A percentile compares a stretch with the other conserved stretches of the same genome.
These are phyloP conservation scores for Sympetrum striolatum DNA, from an alignment of 2,888 invertebrate genomes.

Conservation along the genomic window DNA sequence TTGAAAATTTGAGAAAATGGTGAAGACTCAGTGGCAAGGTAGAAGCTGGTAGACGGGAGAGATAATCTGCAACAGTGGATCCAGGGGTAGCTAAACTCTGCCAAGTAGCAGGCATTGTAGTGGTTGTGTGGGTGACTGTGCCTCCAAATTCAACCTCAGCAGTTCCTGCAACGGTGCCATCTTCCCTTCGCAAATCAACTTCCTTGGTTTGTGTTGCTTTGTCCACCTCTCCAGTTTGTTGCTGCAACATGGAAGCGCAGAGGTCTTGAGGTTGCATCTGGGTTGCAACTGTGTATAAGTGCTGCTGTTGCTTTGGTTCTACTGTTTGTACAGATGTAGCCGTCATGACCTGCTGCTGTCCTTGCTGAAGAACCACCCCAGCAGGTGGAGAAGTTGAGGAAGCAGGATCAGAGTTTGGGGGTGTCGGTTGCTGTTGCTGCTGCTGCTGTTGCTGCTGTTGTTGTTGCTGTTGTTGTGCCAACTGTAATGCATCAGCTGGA, in stretches of 20 bases:
- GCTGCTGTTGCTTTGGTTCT: conserved; percentile 54
- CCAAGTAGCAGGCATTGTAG: conserved; percentile 63
- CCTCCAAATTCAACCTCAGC: conserved; percentile 14
- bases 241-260: conserved; percentile 44
- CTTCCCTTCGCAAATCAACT: conserved; percentile 42
- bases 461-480: conserved; percentile 55
- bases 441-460: conserved; percentile 60
- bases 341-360: conserved; percentile 31
- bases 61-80: conserved; percentile 62
- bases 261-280: conserved; percentile 46
- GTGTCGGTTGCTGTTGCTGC: conserved; percentile 28
- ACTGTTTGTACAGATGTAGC: conserved; percentile 35
- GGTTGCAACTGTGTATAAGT: conserved; percentile 49
- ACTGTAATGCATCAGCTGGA: conserved; percentile 51
- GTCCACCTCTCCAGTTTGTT: conserved; percentile 29
- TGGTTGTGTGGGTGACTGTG: conserved; percentile 51
- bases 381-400: conserved; percentile 29
- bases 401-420: conserved; percentile 31
- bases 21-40: conserved; percentile 67
- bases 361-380: conserved; percentile 33
- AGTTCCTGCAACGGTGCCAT: background rate
- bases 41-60: conserved; percentile 63
- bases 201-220: conserved; percentile 40
- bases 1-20: conserved; percentile 70
- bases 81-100: conserved; percentile 62